Evolutionary conservation across 2,888 invertebrate species (phyloP).

Genomic region (Mesorhabditis spiculigera): DNA sequence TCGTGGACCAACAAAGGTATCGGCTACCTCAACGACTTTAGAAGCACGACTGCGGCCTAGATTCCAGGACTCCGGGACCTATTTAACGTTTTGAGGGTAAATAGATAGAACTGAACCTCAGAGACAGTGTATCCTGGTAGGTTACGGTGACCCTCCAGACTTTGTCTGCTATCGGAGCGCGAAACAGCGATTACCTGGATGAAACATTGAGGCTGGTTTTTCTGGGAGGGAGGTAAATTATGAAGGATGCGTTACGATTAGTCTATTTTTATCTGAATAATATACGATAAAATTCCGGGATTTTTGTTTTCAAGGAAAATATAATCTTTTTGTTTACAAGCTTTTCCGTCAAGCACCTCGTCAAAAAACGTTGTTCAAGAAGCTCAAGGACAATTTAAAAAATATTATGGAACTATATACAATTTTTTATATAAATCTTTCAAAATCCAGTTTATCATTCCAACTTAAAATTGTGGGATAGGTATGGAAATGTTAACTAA

Average conservation of each 20-base stretch:
- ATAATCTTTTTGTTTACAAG: too few species aligned
- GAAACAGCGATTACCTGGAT: slow-evolving; percentile 10
- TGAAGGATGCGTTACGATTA: too few species aligned
- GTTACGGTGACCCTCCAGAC: slow-evolving; percentile 11
- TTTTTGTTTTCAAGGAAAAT: too few species aligned
- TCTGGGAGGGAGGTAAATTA: too few species aligned
- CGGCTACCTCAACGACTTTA: slow-evolving; percentile 58
- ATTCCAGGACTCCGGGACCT: not conserved
- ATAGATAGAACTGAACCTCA: slow-evolving; percentile 30
- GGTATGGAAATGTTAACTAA: slow-evolving; percentile 4
- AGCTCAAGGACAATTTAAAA: too few species aligned
- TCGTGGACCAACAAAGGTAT: slow-evolving; percentile 52
- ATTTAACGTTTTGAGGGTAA: not conserved
- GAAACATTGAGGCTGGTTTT: not conserved
- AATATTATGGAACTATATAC: too few species aligned
- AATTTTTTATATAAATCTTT: too few species aligned
- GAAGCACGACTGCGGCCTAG: slow-evolving; percentile 21
- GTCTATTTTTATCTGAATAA: too few species aligned
- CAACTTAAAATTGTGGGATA: not conserved
- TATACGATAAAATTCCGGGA: too few species aligned
- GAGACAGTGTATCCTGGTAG: slow-evolving; percentile 56
- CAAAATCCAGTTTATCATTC: not conserved
- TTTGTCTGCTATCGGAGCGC: slow-evolving; percentile 5
- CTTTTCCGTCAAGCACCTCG: too few species aligned
- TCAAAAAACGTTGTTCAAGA: too few species aligned